A percentile compares a stretch with the other conserved stretches of the same genome.
Conservation (phyloP, 2,797 vertebrate species). For the Urosaurus nigricauda region DNA sequence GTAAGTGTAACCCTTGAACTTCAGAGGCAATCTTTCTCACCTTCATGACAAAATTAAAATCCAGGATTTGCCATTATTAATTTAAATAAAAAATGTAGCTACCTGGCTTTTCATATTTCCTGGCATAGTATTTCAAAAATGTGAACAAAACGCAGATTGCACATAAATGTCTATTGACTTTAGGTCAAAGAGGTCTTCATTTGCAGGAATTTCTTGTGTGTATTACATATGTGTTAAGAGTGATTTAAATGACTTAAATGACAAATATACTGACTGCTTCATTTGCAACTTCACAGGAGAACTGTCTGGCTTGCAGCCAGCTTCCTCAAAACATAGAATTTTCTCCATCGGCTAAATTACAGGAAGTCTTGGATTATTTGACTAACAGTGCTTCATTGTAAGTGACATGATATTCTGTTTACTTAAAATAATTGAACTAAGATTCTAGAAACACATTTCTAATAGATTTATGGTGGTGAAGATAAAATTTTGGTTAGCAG, state of each 20-base stretch:
- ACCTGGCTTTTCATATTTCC: no score
- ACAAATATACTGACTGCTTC: slow-evolving; percentile 17
- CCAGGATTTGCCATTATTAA: neutral
- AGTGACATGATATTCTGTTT: slow-evolving; percentile 67
- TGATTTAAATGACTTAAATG: neutral
- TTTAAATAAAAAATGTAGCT: neutral
- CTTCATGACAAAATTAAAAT: neutral
- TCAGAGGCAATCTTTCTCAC: no score
- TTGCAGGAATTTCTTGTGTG: neutral
- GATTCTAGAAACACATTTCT: neutral
- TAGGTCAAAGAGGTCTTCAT: neutral
- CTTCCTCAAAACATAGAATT: slow-evolving; percentile 90
- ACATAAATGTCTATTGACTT: neutral
- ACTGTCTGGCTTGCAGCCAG: slow-evolving; percentile 93
- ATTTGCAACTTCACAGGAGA: slow-evolving; percentile 80
- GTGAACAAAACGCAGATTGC: neutral
- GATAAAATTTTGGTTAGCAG: slow-evolving; percentile 23
- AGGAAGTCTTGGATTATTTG: slow-evolving; percentile 91
- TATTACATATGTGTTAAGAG: neutral
- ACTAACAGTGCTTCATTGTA: slow-evolving; percentile 90
- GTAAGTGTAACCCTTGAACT: neutral
- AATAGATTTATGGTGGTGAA: neutral
- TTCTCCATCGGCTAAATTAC: slow-evolving; percentile 88
- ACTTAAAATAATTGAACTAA: neutral
- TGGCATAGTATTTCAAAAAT: neutral